phyloP scores from a whole-genome alignment of 1,140 invertebrate species.

The Apis dorsata region DNA sequence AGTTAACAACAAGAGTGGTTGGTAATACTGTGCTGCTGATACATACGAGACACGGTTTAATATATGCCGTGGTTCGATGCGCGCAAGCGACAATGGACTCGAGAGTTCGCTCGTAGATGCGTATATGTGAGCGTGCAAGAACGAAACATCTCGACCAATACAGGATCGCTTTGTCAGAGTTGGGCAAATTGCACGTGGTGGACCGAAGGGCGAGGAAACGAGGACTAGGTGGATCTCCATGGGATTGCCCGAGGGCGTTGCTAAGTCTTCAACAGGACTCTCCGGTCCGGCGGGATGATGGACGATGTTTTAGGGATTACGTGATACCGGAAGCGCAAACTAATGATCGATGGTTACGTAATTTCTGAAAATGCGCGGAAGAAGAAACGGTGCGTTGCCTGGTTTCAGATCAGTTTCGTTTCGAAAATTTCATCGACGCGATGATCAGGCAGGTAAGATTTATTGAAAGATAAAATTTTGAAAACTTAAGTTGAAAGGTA shows the following conservation, averaged over 20 bases:
- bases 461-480: too few species aligned
- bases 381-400: conserved; percentile 15
- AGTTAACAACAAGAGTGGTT: background rate
- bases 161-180: conserved; percentile 58
- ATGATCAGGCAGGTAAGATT: background rate
- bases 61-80: conserved; percentile 18
- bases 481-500: too few species aligned
- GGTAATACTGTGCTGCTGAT: background rate
- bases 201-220: conserved; percentile 59
- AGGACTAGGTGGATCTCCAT: conserved; percentile 55
- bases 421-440: background rate
- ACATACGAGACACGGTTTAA: conserved; percentile 7
- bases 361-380: conserved; percentile 49
- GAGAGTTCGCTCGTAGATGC: background rate
- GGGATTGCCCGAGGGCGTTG: conserved; percentile 51
- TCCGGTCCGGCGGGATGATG: conserved; percentile 54
- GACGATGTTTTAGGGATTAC: conserved; percentile 66
- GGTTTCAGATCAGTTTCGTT: background rate
- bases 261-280: conserved; percentile 46
- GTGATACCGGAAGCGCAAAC: conserved; percentile 62
- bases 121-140: conserved; percentile 24
- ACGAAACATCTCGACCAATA: conserved; percentile 47
- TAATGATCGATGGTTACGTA: conserved; percentile 62
- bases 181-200: conserved; percentile 58
- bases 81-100: conserved; percentile 14